Conservation (phyloP, 1,140 invertebrate genomes). For the Drosophila kepulauana region DNA sequence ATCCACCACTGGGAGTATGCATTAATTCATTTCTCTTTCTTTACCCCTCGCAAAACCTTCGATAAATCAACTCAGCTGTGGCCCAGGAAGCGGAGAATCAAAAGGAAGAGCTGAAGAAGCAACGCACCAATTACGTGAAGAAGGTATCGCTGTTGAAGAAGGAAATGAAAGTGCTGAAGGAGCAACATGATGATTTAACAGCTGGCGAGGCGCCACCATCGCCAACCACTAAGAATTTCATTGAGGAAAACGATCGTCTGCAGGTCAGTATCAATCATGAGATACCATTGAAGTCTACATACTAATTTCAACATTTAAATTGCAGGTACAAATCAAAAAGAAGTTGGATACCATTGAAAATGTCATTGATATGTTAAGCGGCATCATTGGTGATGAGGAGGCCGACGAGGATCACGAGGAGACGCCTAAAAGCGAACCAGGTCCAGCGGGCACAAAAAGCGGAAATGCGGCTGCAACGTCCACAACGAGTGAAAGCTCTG, state of each 20-base stretch:
- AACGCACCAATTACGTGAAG: slow-evolving; percentile 91
- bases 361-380: slow-evolving; percentile 93
- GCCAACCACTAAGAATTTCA: slow-evolving; percentile 89
- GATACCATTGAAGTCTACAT: background rate
- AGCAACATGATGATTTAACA: slow-evolving; percentile 90
- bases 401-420: slow-evolving; percentile 56
- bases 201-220: slow-evolving; percentile 86
- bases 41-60: slow-evolving; percentile 32
- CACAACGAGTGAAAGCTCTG: slow-evolving; percentile 63
- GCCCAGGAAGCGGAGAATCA: slow-evolving; percentile 92
- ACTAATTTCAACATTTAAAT: background rate
- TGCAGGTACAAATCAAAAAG: slow-evolving; percentile 91
- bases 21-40: slow-evolving; percentile 53
- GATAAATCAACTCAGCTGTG: slow-evolving; percentile 86
- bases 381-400: slow-evolving; percentile 87
- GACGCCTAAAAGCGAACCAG: slow-evolving; percentile 25
- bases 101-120: slow-evolving; percentile 90
- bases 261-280: slow-evolving; percentile 86
- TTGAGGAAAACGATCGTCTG: slow-evolving; percentile 92
- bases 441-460: slow-evolving; percentile 13
- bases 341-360: slow-evolving; percentile 93
- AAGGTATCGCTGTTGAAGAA: slow-evolving; percentile 89
- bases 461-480: slow-evolving; percentile 24
- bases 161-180: slow-evolving; percentile 91
- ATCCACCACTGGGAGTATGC: slow-evolving; percentile 44